Conservation (phyloP, 2,113 vertebrate species). For the Notarius quadriscutis region DNA sequence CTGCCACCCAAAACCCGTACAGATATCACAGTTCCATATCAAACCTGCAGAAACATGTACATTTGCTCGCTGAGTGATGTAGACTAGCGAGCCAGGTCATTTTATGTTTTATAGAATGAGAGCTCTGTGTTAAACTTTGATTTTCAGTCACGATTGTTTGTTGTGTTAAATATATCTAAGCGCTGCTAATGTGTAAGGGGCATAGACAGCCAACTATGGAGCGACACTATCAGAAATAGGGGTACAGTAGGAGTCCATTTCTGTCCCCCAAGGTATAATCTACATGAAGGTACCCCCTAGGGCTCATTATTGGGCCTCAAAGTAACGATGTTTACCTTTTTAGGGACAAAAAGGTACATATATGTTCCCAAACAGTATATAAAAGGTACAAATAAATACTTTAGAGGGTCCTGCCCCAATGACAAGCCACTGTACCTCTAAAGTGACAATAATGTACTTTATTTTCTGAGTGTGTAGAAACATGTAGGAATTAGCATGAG, state of each 20-base stretch:
- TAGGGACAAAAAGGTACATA: too few species aligned
- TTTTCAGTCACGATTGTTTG: not conserved
- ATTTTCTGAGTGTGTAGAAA: not conserved
- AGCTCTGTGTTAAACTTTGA: not conserved
- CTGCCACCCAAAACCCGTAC: not conserved
- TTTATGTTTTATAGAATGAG: not conserved
- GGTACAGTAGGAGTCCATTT: too few species aligned
- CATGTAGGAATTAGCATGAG: not conserved
- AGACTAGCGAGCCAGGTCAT: not conserved
- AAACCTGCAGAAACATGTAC: not conserved
- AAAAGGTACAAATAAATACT: too few species aligned
- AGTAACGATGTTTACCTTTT: too few species aligned
- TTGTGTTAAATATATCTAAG: not conserved
- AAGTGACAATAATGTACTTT: too few species aligned
- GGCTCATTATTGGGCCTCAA: too few species aligned
- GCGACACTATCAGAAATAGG: too few species aligned
- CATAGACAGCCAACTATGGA: not conserved
- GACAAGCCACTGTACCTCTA: too few species aligned
- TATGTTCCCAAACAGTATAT: too few species aligned
- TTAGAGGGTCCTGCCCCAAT: too few species aligned
- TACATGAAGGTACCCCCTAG: too few species aligned
- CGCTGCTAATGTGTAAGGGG: not conserved
- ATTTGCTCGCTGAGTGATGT: not conserved
- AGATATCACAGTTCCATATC: not conserved
- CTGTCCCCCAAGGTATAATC: too few species aligned